A percentile compares a stretch with the other conserved stretches of the same genome.
Conservation (phyloP, 2,113 vertebrate genomes). For the Vulpes lagopus region DNA sequence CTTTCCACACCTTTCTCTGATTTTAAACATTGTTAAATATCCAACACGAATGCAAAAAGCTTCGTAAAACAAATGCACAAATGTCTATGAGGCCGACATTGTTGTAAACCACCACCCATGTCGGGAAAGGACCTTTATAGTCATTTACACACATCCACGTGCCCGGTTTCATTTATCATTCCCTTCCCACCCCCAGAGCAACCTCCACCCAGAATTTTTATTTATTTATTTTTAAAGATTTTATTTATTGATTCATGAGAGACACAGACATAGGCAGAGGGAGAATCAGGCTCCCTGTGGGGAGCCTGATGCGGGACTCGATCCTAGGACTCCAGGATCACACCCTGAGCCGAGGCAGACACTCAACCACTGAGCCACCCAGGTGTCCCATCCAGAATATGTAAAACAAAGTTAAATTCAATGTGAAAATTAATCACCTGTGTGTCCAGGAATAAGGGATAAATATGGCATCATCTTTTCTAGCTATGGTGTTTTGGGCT, state of each 20-base stretch:
- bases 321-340: neutral
- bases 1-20: constrained; percentile 10
- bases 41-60: neutral
- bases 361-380: neutral
- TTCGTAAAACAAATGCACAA: neutral
- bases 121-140: neutral
- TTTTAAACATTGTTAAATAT: constrained; percentile 45
- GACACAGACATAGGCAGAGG: neutral
- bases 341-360: neutral
- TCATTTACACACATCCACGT: neutral
- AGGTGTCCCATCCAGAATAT: neutral
- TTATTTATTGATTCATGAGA: neutral
- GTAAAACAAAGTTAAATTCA: neutral
- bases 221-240: neutral
- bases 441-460: neutral
- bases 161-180: neutral
- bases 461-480: neutral
- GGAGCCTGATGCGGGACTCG: neutral
- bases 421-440: neutral
- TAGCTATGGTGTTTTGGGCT: neutral
- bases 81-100: neutral
- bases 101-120: neutral
- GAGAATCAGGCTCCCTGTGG: neutral
- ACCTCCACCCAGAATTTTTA: neutral
- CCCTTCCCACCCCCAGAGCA: neutral